phyloP scores from a whole-genome alignment of 1,140 invertebrate species.

The Aradophagus sp. region DNA sequence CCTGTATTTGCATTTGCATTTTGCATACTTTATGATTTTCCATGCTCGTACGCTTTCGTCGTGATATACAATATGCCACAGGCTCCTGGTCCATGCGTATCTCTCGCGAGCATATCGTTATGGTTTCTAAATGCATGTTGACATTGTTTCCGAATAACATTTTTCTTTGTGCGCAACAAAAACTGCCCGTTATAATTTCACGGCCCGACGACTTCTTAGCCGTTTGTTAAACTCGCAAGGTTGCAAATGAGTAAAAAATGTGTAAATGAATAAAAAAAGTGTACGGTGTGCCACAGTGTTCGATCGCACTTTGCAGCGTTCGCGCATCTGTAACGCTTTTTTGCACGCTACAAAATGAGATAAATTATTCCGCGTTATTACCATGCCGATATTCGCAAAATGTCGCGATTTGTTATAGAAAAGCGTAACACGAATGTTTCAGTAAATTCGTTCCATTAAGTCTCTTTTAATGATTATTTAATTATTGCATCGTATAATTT shows the following conservation, averaged over 20 bases:
- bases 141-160: constrained; percentile 56
- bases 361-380: constrained; percentile 21
- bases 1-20: constrained; percentile 61
- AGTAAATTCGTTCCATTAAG: no score
- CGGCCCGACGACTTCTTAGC: constrained; percentile 47
- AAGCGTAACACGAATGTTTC: no score
- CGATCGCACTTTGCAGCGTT: constrained; percentile 21
- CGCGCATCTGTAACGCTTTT: no score
- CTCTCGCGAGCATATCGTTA: constrained; percentile 50
- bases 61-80: constrained; percentile 58
- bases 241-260: constrained; percentile 30
- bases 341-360: not conserved
- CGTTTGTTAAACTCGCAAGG: constrained; percentile 32
- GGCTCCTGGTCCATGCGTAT: constrained; percentile 36
- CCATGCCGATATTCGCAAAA: constrained; percentile 3
- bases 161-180: constrained; percentile 49
- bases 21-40: constrained; percentile 63
- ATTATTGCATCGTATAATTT: no score
- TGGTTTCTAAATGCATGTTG: constrained; percentile 52
- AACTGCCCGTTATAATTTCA: constrained; percentile 52
- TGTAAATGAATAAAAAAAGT: no score
- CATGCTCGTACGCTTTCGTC: constrained; percentile 55
- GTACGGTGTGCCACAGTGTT: constrained; percentile 3
- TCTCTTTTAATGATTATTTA: no score
- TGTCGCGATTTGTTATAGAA: no score